Evolutionary conservation across 64 coral and sea anemone species (phyloP).

Genomic region (Montipora foliosa): DNA sequence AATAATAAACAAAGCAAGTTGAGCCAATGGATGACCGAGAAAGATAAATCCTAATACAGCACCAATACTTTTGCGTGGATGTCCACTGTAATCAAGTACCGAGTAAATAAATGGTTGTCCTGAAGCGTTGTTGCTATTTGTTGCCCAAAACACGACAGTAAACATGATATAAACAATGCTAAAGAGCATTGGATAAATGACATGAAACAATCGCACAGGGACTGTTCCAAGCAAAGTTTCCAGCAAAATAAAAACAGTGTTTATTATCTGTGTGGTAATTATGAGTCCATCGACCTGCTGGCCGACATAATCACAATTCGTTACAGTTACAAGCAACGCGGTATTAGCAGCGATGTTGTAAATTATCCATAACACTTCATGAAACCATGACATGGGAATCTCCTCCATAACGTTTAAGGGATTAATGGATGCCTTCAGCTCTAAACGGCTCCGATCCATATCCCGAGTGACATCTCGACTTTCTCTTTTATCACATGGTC

Average conservation of each 20-base stretch:
- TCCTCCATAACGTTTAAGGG: conserved; percentile 45
- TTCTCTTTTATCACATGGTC: background rate
- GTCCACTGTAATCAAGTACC: conserved; percentile 63
- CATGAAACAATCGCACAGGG: conserved; percentile 73
- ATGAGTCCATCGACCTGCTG: conserved; percentile 50
- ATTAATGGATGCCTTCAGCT: conserved; percentile 33
- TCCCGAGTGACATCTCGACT: background rate
- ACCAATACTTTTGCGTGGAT: conserved; percentile 28
- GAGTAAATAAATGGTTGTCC: conserved; percentile 59
- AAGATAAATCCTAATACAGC: conserved; percentile 39
- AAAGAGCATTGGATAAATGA: conserved; percentile 81
- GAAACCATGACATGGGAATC: conserved; percentile 58
- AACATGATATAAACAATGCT: conserved; percentile 69
- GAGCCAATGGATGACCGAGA: conserved; percentile 43
- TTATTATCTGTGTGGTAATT: conserved; percentile 77
- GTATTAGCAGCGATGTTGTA: conserved; percentile 72
- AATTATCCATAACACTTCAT: conserved; percentile 77
- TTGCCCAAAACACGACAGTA: conserved; percentile 76
- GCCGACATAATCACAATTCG: conserved; percentile 38
- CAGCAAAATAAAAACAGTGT: conserved; percentile 75
- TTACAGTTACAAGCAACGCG: conserved; percentile 45
- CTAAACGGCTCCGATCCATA: background rate
- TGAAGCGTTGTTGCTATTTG: conserved; percentile 13
- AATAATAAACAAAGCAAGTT: conserved; percentile 52
- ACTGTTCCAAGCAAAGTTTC: conserved; percentile 68